Evolutionary conservation across 1,140 invertebrate species (phyloP).

Genomic region (Nasonia vitripennis): DNA sequence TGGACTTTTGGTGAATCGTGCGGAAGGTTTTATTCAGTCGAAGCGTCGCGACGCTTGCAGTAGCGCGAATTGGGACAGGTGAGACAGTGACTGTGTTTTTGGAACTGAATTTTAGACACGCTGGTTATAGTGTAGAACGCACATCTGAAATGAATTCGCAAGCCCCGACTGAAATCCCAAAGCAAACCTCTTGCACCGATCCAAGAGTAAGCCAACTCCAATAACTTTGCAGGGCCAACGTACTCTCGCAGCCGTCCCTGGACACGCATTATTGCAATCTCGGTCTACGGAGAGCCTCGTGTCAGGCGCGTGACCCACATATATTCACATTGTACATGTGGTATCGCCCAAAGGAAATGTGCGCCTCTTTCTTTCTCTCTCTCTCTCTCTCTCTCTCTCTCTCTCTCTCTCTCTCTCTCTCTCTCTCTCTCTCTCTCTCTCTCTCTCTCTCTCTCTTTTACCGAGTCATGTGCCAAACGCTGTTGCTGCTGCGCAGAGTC

Average conservation of each 20-base stretch:
- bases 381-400: neutral
- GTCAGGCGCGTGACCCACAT: constrained; percentile 56
- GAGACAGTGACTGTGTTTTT: neutral
- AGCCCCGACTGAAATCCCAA: no score
- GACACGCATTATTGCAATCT: constrained; percentile 37
- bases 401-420: no score
- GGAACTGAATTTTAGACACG: no score
- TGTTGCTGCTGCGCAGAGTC: neutral
- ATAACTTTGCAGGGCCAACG: neutral
- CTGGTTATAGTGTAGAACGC: no score
- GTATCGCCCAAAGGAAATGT: constrained; percentile 26
- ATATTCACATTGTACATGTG: neutral
- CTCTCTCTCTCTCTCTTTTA: neutral
- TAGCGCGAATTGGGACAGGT: neutral
- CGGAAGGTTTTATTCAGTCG: neutral
- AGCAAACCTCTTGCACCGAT: neutral
- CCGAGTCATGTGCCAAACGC: constrained; percentile 53
- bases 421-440: no score
- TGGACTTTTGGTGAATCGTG: no score
- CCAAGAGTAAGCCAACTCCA: no score
- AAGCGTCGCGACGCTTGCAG: neutral
- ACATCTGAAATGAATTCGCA: no score
- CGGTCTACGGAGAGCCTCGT: constrained; percentile 37
- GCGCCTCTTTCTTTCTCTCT: neutral
- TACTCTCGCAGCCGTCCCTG: neutral